Conservation (phyloP, 2,888 invertebrate genomes). For the Sminthurinus aureus region DNA sequence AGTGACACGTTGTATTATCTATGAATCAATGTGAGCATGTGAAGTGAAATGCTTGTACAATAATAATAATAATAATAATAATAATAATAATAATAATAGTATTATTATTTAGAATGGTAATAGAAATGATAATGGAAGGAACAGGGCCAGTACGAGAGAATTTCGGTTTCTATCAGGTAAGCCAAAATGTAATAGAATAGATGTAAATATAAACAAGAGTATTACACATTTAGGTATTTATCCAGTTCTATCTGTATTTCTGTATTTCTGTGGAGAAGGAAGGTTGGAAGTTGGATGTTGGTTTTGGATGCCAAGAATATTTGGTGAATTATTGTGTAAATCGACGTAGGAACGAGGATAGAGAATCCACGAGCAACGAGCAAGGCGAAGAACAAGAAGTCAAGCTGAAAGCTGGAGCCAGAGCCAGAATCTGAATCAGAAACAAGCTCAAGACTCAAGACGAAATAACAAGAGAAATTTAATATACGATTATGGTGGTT, state of each 20-base stretch:
- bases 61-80: background rate
- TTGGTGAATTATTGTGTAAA: background rate
- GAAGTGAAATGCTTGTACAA: too few relatives aligned
- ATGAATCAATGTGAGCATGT: background rate
- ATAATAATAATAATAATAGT: background rate
- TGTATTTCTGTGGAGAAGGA: constrained; percentile 3
- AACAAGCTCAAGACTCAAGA: background rate
- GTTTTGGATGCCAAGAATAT: background rate
- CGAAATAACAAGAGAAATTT: constrained; percentile 8
- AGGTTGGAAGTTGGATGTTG: background rate
- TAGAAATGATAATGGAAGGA: too few relatives aligned
- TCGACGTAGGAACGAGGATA: background rate
- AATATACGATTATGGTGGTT: constrained; percentile 18
- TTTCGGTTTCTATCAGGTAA: too few relatives aligned
- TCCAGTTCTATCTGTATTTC: too few relatives aligned
- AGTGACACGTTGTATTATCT: background rate
- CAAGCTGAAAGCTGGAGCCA: background rate
- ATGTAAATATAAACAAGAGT: too few relatives aligned
- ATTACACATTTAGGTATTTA: too few relatives aligned
- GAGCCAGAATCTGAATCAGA: background rate
- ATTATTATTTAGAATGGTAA: too few relatives aligned
- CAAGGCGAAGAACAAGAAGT: background rate
- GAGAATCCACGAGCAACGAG: too few relatives aligned
- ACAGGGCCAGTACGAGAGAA: background rate
- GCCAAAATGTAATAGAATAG: too few relatives aligned